Evolutionary conservation across 2,797 vertebrate genomes (phyloP).

Genomic region (Phrynocephalus vlangalii): DNA sequence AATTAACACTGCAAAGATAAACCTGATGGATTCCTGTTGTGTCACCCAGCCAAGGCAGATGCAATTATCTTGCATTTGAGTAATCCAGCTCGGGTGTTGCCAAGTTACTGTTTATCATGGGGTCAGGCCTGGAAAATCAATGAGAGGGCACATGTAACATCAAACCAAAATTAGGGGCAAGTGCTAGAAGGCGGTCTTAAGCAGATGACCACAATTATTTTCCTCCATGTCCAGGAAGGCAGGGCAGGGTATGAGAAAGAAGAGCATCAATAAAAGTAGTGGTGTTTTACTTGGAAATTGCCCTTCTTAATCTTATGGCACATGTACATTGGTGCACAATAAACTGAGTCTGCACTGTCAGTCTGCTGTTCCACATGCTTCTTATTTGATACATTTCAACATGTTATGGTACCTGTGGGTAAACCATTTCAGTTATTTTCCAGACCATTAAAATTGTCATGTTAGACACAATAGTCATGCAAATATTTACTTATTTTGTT

Average conservation of each 20-base stretch:
- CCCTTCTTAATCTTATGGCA: neutral
- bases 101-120: constrained; percentile 4
- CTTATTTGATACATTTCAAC: neutral
- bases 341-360: neutral
- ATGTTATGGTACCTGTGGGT: neutral
- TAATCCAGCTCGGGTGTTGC: neutral
- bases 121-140: constrained; percentile 13
- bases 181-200: constrained; percentile 4
- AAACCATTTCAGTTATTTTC: neutral
- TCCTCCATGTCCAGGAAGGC: neutral
- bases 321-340: neutral
- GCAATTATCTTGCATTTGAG: neutral
- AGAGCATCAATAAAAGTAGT: constrained; percentile 1
- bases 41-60: neutral
- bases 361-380: neutral
- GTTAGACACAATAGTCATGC: neutral
- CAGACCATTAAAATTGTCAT: neutral
- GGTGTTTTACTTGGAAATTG: neutral
- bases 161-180: neutral
- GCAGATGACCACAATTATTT: constrained; percentile 5
- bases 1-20: neutral
- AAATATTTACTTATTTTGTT: no score
- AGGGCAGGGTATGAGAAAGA: neutral
- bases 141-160: neutral
- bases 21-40: neutral